Conservation (phyloP, 2,888 invertebrate species). For the Euclidia mi region DNA sequence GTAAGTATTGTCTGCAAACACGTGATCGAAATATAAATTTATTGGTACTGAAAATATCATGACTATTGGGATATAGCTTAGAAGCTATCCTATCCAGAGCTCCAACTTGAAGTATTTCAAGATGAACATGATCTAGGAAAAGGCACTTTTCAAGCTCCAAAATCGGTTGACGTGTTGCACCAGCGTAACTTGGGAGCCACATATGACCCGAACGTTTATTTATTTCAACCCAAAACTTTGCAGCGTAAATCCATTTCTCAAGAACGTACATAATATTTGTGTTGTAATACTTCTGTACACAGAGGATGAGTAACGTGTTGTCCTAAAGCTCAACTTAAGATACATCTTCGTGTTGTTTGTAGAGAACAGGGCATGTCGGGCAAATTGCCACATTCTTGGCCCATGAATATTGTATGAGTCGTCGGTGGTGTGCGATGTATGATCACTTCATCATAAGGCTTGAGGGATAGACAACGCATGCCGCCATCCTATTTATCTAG, state of each 20-base stretch:
- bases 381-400: constrained; percentile 78
- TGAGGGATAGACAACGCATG: constrained; percentile 64
- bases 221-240: constrained; percentile 1
- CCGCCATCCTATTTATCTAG: constrained; percentile 71
- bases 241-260: neutral
- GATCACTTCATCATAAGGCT: constrained; percentile 81
- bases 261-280: constrained; percentile 8
- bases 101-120: too few relatives aligned
- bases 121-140: too few relatives aligned
- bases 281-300: constrained; percentile 28
- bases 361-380: constrained; percentile 70
- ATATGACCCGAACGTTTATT: neutral
- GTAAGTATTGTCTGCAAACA: too few relatives aligned
- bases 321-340: constrained; percentile 59
- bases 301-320: constrained; percentile 56
- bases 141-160: too few relatives aligned
- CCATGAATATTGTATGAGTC: constrained; percentile 84
- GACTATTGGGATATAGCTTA: too few relatives aligned
- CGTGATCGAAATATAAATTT: too few relatives aligned
- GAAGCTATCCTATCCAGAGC: too few relatives aligned
- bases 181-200: too few relatives aligned
- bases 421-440: constrained; percentile 54
- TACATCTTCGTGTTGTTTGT: constrained; percentile 60
- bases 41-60: too few relatives aligned
- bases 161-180: too few relatives aligned